Evolutionary conservation across 2,113 vertebrate genomes (phyloP).

Genomic region (Lates calcarifer): DNA sequence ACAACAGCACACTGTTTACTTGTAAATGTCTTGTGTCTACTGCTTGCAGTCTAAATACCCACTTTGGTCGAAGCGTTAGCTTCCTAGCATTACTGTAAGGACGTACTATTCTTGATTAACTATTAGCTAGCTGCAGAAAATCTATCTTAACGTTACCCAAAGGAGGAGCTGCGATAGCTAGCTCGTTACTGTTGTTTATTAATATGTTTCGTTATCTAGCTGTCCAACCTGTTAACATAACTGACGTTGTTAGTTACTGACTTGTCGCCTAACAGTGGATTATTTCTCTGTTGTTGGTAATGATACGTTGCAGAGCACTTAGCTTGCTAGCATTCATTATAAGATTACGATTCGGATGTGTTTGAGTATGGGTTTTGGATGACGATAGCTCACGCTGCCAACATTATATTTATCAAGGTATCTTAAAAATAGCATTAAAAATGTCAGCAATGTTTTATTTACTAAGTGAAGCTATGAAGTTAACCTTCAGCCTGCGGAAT

Average conservation of each 20-base stretch:
- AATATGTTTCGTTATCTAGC: not conserved
- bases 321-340: not conserved
- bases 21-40: not conserved
- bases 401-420: not conserved
- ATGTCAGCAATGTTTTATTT: not conserved
- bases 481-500: not conserved
- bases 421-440: too few species aligned
- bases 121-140: constrained; percentile 21
- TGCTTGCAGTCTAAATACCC: not conserved
- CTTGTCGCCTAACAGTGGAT: not conserved
- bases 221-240: too few species aligned
- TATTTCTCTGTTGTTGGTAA: not conserved
- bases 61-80: constrained; percentile 5
- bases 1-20: not conserved
- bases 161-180: too few species aligned
- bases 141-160: not conserved
- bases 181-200: not conserved
- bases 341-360: not conserved
- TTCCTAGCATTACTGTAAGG: constrained; percentile 26
- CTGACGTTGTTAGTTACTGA: not conserved
- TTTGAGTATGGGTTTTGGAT: not conserved
- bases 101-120: not conserved
- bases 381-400: too few species aligned
- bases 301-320: constrained; percentile 2
- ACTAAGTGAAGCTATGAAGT: not conserved